phyloP scores from a whole-genome alignment of 2,113 vertebrate species.

The Neodon shergylaensis region DNA sequence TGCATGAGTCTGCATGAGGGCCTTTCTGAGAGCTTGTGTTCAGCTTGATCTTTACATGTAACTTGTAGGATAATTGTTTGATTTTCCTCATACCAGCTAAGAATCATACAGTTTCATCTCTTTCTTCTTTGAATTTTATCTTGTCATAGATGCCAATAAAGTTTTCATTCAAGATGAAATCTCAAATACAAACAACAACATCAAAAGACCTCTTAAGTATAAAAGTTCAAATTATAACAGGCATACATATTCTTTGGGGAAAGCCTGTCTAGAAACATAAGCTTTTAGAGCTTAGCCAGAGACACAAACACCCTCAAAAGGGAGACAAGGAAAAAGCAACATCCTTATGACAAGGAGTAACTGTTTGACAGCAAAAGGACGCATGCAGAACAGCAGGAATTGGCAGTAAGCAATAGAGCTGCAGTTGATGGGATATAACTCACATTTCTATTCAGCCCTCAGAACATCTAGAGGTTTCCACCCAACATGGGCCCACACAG shows the following conservation, averaged over 20 bases:
- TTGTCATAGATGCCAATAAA: not conserved
- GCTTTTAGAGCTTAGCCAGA: not conserved
- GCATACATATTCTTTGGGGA: not conserved
- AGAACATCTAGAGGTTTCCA: not conserved
- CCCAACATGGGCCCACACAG: not conserved
- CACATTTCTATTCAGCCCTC: not conserved
- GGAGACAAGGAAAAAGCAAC: not conserved
- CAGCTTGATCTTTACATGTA: not conserved
- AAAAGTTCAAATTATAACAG: not conserved
- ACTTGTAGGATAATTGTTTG: not conserved
- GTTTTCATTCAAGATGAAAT: not conserved
- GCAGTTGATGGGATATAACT: not conserved
- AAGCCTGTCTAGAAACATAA: not conserved
- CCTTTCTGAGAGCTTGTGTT: not conserved
- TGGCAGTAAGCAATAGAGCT: not conserved
- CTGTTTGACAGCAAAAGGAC: not conserved
- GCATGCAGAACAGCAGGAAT: no score
- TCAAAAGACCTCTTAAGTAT: not conserved
- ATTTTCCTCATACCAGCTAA: not conserved
- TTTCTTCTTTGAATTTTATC: not conserved
- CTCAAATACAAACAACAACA: not conserved
- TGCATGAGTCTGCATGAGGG: not conserved
- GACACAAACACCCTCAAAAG: not conserved
- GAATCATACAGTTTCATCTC: not conserved
- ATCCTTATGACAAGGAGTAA: not conserved